A percentile compares a stretch with the other conserved stretches of the same genome.
These are phyloP conservation scores for Ptychodera flava DNA, from an alignment of 35 echinoderm and acorn worm species.

Conservation along the genomic window DNA sequence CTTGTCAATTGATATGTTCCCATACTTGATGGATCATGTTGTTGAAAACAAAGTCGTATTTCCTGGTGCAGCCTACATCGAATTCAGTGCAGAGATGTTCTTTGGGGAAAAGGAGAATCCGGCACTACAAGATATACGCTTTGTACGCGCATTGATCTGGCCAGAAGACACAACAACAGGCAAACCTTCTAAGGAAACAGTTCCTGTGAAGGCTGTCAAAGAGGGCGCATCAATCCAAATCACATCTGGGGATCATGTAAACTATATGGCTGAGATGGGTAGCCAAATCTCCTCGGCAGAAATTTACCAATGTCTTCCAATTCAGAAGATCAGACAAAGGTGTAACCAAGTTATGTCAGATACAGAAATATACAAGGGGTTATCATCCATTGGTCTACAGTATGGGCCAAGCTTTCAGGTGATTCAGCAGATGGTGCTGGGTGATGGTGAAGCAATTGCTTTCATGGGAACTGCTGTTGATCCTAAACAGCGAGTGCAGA, in stretches of 20 bases:
- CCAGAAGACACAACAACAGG: conserved; percentile 45
- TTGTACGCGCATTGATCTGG: conserved; percentile 38
- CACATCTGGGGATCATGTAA: conserved; percentile 15
- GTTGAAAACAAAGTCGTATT: conserved; percentile 42
- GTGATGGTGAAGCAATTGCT: conserved; percentile 54
- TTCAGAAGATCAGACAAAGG: conserved; percentile 23
- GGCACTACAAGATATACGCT: conserved; percentile 39
- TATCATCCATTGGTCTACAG: conserved; percentile 39
- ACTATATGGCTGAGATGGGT: conserved; percentile 17
- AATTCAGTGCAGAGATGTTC: conserved; percentile 47
- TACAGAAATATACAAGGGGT: conserved; percentile 46
- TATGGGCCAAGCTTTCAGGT: conserved; percentile 65
- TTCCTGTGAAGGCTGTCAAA: conserved; percentile 37
- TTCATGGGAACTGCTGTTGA: conserved; percentile 28
- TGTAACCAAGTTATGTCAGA: conserved; percentile 19
- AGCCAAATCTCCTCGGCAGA: conserved; percentile 15
- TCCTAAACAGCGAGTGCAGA: conserved; percentile 58
- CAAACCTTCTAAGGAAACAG: conserved; percentile 30
- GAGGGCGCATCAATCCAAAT: conserved; percentile 39
- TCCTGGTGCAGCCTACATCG: conserved; percentile 54
- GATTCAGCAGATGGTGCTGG: conserved; percentile 40
- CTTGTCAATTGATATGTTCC: conserved; percentile 61
- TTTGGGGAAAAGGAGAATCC: conserved; percentile 11
- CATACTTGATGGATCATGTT: conserved; percentile 53
- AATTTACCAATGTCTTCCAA: neutral